Conservation (phyloP, 1,140 invertebrate genomes). For the Caerostris extrusa region DNA sequence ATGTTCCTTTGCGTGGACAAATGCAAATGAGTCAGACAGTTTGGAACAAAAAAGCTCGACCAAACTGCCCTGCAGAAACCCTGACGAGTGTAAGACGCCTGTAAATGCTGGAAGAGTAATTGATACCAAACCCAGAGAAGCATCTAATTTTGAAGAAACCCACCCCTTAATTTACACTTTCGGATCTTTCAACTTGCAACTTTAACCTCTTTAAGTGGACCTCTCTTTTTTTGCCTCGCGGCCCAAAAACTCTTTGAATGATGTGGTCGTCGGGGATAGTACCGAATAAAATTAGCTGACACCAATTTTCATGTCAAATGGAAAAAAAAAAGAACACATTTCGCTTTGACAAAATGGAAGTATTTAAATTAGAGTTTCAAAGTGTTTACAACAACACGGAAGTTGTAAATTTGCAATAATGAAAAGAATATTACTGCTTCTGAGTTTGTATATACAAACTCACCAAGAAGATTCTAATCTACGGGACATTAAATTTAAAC, state of each 20-base stretch:
- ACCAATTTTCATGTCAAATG: slow-evolving; percentile 35
- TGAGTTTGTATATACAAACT: too few relatives aligned
- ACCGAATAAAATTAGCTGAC: slow-evolving; percentile 26
- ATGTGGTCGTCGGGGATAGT: slow-evolving; percentile 13
- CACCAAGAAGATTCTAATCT: too few relatives aligned
- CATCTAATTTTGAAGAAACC: slow-evolving; percentile 11
- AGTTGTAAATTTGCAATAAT: not conserved
- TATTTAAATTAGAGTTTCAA: not conserved
- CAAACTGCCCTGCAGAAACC: not conserved
- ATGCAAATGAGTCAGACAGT: not conserved
- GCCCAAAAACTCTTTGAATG: not conserved
- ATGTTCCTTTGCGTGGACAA: not conserved
- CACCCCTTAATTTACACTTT: slow-evolving; percentile 38
- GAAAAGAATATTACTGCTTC: not conserved
- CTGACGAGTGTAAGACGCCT: slow-evolving; percentile 7
- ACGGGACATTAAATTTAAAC: too few relatives aligned
- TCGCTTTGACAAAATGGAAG: not conserved
- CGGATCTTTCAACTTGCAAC: slow-evolving; percentile 36
- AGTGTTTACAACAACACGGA: not conserved
- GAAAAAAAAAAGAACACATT: not conserved
- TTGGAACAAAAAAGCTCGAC: too few relatives aligned
- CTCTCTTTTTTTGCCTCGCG: slow-evolving; percentile 5
- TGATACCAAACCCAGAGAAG: not conserved
- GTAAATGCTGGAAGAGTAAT: slow-evolving; percentile 12
- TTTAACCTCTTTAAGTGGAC: slow-evolving; percentile 55